Base-by-base conservation (phyloP, 2,113 vertebrate genomes). In the Donacobius atricapilla region DNA sequence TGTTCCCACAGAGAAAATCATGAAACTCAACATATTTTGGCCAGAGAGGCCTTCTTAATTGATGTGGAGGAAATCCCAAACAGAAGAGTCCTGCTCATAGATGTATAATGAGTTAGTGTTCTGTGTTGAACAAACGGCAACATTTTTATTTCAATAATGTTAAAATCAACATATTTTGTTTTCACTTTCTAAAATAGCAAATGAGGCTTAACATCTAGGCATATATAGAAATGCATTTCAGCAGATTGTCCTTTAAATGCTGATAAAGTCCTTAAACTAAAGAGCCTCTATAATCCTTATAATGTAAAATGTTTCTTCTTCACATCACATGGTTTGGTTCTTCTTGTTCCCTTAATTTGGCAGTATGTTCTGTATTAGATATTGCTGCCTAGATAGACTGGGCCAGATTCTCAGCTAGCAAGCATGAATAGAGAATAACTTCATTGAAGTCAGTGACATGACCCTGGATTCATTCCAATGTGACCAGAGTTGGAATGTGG, bases 391-490 rank as follows among this genome's bases (percentile, higher is more conserved):
- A 51, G 51, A 83, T 47, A 68, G 47, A 81, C 80, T 7, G 80
- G 64, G 75, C 42, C 79, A 81, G 60, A 89, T 91, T 92, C 90
- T 93, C 70, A 83, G 42, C 56, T 63, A 87, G 53, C 83, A 89
- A 84, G 51, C 4, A 2, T 80, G 88, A 90, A 92, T 77, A 92
- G 94, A 90, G 54, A 88, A 90, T 83, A 89, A 77, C 51, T 88
- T 89, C 18, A 83, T 10, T 88, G 79, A 92, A 96, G 85, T 66
- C 85, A 88, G 23, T 94, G 50, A 44, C 68, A 88, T 88, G 88
- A 89, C 64, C 68, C 75, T 93, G 93, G 82, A 48, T 64, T 92
- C 5, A 2, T 88, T 88, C 94, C 85, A 92, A 79, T 7, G 40
- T 93, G 93, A 90, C 85, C 2, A 3, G 68, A 95, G 69, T 7